These are phyloP conservation scores for Apocrypta bakeri DNA, from an alignment of 1,140 invertebrate species.

Conservation along the genomic window DNA sequence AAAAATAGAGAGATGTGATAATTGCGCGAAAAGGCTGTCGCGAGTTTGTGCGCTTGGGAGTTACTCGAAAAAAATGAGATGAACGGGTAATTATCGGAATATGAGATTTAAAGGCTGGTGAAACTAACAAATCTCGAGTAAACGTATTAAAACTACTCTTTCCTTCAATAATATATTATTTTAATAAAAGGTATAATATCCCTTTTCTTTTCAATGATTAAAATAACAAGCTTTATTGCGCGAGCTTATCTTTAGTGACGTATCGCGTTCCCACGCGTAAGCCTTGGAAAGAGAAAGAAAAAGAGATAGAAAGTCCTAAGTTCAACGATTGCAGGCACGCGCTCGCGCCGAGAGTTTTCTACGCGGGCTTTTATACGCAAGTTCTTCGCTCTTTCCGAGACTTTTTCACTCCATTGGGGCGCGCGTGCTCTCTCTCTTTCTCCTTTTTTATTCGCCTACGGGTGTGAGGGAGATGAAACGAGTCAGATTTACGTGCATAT, in stretches of 20 bases:
- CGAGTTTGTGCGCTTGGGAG: neutral
- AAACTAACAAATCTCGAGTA: too few species aligned
- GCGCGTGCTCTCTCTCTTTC: neutral
- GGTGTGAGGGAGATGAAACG: neutral
- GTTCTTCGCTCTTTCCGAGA: neutral
- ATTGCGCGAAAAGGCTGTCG: slow-evolving; percentile 40
- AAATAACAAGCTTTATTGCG: slow-evolving; percentile 40
- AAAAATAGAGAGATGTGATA: slow-evolving; percentile 22
- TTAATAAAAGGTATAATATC: too few species aligned
- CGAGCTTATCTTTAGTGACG: neutral
- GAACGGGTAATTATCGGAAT: too few species aligned
- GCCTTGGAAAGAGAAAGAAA: neutral
- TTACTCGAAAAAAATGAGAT: neutral
- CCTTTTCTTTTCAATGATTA: slow-evolving; percentile 21
- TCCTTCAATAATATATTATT: too few species aligned
- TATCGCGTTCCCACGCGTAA: neutral
- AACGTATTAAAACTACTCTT: too few species aligned
- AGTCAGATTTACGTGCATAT: neutral
- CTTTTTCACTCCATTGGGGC: neutral
- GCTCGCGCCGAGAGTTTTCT: neutral
- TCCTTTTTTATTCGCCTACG: neutral
- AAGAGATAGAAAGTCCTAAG: neutral
- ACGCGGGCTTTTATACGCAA: slow-evolving; percentile 6
- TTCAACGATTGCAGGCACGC: slow-evolving; percentile 21
- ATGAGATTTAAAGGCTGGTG: too few species aligned